phyloP scores from a whole-genome alignment of 2,113 vertebrate species.

The Phrynosoma blainvillii region DNA sequence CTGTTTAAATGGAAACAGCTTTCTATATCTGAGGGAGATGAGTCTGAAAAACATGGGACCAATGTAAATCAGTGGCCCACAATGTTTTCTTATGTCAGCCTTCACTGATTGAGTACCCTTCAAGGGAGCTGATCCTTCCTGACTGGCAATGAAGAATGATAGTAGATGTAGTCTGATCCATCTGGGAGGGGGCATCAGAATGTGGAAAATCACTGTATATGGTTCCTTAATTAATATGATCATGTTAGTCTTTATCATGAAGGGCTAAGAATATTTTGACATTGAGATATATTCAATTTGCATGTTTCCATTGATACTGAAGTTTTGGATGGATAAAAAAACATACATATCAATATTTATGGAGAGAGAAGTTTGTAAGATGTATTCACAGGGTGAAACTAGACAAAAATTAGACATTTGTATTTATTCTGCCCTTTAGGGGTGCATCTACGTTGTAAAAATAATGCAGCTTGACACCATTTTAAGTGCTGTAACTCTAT shows the following conservation, averaged over 20 bases:
- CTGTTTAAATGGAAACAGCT: background rate
- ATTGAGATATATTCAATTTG: accelerated
- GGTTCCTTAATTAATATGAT: background rate
- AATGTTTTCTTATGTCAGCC: background rate
- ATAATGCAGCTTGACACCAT: too few relatives aligned
- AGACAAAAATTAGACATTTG: background rate
- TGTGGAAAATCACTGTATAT: background rate
- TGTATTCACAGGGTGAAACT: background rate
- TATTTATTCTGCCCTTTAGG: too few relatives aligned
- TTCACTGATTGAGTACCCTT: too few relatives aligned
- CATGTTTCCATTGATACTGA: slow-evolving; percentile 18
- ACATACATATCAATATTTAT: background rate
- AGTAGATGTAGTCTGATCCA: too few relatives aligned
- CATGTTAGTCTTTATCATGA: background rate
- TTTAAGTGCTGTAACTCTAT: too few relatives aligned
- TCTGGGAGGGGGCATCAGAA: too few relatives aligned
- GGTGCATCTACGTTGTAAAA: too few relatives aligned
- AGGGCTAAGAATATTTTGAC: background rate
- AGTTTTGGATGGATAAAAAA: background rate
- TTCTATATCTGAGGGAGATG: background rate
- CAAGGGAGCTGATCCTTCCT: too few relatives aligned
- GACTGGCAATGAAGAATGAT: too few relatives aligned
- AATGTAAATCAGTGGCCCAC: background rate
- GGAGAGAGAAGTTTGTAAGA: background rate
- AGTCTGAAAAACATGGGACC: background rate